Conservation (phyloP, 2,888 invertebrate genomes). For the Diaprepes abbreviatus region DNA sequence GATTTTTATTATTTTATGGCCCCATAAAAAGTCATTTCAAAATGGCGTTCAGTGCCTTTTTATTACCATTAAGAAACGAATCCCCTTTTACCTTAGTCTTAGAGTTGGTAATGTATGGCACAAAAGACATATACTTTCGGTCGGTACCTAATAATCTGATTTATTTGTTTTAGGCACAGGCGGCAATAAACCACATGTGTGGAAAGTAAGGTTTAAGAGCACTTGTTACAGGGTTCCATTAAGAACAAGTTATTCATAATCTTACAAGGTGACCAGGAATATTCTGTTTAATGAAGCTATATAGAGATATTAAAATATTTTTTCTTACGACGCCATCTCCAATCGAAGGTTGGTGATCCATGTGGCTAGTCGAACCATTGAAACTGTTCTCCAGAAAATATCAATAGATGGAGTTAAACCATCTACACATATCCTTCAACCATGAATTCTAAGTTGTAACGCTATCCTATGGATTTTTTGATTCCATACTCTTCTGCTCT, state of each 20-base stretch:
- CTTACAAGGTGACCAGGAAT: neutral
- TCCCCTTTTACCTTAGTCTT: constrained; percentile 57
- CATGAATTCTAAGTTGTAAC: too few species aligned
- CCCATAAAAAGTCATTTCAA: constrained; percentile 63
- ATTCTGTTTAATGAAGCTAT: too few species aligned
- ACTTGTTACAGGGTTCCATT: neutral
- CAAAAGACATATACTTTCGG: constrained; percentile 59
- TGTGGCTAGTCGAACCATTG: too few species aligned
- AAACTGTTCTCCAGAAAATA: too few species aligned
- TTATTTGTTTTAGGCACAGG: constrained; percentile 31
- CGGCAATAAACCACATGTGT: constrained; percentile 20
- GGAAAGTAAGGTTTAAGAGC: constrained; percentile 12
- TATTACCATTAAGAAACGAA: constrained; percentile 57
- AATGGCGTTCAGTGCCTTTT: constrained; percentile 65
- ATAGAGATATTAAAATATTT: too few species aligned
- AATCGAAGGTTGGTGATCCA: too few species aligned
- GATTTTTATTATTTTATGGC: constrained; percentile 64
- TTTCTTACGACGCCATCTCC: too few species aligned
- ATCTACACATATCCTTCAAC: too few species aligned
- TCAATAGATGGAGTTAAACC: too few species aligned
- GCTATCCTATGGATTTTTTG: too few species aligned
- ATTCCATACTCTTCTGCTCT: too few species aligned
- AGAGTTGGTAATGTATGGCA: constrained; percentile 57
- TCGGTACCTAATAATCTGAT: constrained; percentile 57
- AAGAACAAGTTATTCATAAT: neutral